A percentile compares a stretch with the other conserved stretches of the same genome.
Conservation (phyloP, 1,140 invertebrate genomes). For the Drosophila kikkawai region DNA sequence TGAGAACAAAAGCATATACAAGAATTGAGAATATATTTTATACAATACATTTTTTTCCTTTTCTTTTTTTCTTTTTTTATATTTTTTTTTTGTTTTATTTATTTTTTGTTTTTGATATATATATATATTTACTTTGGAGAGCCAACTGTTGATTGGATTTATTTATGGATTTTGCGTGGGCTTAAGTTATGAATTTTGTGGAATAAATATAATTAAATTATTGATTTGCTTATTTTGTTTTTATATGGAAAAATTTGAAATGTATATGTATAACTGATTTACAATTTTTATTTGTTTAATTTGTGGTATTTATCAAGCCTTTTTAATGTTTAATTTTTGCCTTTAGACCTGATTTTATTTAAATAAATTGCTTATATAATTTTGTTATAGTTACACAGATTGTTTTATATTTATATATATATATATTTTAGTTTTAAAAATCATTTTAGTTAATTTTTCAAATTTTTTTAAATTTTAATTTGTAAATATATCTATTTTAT, state of each 20-base stretch:
- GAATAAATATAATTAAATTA: background rate
- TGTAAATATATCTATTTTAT: too few species aligned
- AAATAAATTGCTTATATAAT: too few species aligned
- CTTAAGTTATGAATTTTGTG: background rate
- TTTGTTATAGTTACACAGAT: too few species aligned
- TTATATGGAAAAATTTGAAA: background rate
- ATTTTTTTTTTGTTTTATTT: background rate
- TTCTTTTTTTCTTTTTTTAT: background rate
- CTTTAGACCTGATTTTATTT: too few species aligned
- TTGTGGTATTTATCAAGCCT: background rate
- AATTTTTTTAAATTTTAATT: too few species aligned
- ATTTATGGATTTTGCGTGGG: constrained; percentile 19
- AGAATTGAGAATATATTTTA: constrained; percentile 8
- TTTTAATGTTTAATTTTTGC: too few species aligned
- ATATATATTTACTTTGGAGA: constrained; percentile 11
- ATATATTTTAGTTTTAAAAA: too few species aligned
- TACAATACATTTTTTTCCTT: constrained; percentile 19
- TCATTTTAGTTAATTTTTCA: too few species aligned
- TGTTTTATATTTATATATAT: too few species aligned
- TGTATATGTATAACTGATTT: constrained; percentile 1
- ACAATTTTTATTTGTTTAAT: background rate
- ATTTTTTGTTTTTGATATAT: too few species aligned
- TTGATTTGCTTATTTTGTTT: background rate
- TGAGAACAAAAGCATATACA: constrained; percentile 8
- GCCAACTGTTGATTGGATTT: constrained; percentile 12